phyloP scores from a whole-genome alignment of 2,797 vertebrate species.

The Avahi laniger region DNA sequence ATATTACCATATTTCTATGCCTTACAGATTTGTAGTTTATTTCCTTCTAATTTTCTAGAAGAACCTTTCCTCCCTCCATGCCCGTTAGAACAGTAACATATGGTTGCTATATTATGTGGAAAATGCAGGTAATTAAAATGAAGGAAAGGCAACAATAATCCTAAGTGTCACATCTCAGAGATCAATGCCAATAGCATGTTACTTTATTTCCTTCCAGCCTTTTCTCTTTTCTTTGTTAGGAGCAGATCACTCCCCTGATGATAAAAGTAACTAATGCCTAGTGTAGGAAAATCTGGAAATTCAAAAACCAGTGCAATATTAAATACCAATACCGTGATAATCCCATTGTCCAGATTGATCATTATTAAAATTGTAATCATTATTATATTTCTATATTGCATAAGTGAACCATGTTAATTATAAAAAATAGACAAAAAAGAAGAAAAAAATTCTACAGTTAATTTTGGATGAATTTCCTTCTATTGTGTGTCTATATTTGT shows the following conservation, averaged over 20 bases:
- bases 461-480: neutral
- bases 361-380: neutral
- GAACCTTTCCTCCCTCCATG: neutral
- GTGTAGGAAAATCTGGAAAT: conserved; percentile 1
- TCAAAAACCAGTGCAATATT: neutral
- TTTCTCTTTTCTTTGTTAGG: neutral
- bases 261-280: neutral
- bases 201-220: neutral
- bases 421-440: neutral
- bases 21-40: neutral
- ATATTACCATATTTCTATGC: neutral
- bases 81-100: neutral
- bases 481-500: neutral
- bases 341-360: neutral
- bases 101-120: neutral
- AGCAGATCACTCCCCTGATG: conserved; percentile 8
- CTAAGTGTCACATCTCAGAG: neutral
- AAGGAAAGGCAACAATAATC: neutral
- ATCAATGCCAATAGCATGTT: neutral
- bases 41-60: conserved; percentile 27
- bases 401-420: neutral
- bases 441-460: neutral
- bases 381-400: neutral
- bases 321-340: neutral
- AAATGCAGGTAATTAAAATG: neutral